Conservation (phyloP, 2,797 vertebrate species). For the Coregonus suidteri region DNA sequence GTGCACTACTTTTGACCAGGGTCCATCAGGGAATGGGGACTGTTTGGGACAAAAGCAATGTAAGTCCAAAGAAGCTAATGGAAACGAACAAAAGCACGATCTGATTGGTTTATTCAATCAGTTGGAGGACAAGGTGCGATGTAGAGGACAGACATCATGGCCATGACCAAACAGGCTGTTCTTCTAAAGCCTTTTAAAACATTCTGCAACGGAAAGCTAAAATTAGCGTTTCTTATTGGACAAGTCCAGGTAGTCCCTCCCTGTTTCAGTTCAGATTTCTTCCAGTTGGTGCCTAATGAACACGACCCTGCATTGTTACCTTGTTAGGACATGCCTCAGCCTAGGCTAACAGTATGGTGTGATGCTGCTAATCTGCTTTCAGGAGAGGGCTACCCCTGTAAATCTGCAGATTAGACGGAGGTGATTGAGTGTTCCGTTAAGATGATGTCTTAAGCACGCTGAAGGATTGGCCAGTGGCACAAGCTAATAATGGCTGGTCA, state of each 20-base stretch:
- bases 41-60: background rate
- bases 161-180: background rate
- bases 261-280: background rate
- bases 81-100: background rate
- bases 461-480: background rate
- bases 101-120: slow-evolving; percentile 1
- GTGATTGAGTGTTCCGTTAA: slow-evolving; percentile 1
- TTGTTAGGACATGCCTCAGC: no score
- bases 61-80: background rate
- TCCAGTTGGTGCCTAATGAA: background rate
- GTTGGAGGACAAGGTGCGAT: background rate
- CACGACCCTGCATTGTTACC: background rate
- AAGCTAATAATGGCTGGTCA: background rate
- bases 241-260: background rate
- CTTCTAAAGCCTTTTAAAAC: background rate
- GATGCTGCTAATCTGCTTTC: background rate
- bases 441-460: background rate
- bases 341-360: background rate
- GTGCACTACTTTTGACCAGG: background rate
- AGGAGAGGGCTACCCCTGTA: background rate
- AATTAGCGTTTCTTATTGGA: background rate
- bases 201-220: background rate
- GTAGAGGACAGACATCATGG: background rate
- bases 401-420: background rate
- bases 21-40: background rate